phyloP scores from a whole-genome alignment of 2,888 invertebrate species.

The Oxycera nigricornis region DNA sequence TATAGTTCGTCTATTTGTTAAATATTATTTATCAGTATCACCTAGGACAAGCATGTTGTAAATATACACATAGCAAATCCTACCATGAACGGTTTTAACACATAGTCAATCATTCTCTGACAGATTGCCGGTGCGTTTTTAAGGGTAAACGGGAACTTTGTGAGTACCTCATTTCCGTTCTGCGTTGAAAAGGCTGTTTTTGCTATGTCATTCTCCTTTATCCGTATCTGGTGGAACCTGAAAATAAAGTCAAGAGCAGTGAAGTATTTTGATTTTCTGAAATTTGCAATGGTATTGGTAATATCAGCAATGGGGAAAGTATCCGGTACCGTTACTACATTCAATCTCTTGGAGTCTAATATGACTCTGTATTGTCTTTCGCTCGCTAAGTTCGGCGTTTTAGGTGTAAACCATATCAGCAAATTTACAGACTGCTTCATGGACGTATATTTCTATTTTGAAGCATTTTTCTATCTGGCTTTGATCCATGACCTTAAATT shows the following conservation, averaged over 20 bases:
- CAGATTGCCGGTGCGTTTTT: not conserved
- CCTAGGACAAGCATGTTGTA: constrained; percentile 35
- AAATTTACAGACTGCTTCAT: no score
- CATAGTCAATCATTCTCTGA: not conserved
- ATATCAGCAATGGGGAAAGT: not conserved
- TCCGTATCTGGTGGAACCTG: no score
- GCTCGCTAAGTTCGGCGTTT: constrained; percentile 41
- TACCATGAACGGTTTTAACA: not conserved
- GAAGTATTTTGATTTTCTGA: not conserved
- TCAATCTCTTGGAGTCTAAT: constrained; percentile 46
- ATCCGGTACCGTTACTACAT: not conserved
- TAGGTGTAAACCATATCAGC: constrained; percentile 48
- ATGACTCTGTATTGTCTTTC: constrained; percentile 48
- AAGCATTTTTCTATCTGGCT: no score
- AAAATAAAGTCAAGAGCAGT: no score
- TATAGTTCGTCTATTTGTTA: not conserved
- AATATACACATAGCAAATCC: not conserved
- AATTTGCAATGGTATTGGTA: not conserved
- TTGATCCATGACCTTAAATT: no score
- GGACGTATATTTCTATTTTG: no score
- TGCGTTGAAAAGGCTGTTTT: not conserved
- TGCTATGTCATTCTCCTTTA: not conserved
- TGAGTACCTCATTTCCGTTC: not conserved
- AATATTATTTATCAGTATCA: not conserved
- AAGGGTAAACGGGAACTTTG: not conserved